phyloP scores from a whole-genome alignment of 2,888 invertebrate genomes.

The Cremastobaeus sp. region DNA sequence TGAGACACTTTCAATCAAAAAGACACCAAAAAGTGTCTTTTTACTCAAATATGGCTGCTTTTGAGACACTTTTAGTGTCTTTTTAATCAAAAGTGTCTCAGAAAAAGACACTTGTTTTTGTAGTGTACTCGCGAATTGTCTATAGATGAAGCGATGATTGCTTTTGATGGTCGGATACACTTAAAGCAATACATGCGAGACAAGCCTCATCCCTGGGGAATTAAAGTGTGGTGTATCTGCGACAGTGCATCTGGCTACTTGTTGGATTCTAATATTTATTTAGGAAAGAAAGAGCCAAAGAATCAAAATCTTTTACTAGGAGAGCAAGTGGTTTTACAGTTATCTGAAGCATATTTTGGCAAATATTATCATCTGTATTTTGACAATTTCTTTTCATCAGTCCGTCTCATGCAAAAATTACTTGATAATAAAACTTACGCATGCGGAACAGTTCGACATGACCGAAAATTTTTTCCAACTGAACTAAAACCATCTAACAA shows the following conservation, averaged over 20 bases:
- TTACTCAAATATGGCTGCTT: no score
- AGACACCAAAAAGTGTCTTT: no score
- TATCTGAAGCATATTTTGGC: conserved; percentile 1
- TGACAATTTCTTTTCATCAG: not conserved
- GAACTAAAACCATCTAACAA: not conserved
- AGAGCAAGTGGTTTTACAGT: conserved; percentile 6
- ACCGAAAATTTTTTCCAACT: conserved; percentile 11
- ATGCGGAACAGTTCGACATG: conserved; percentile 5
- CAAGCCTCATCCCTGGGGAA: not conserved
- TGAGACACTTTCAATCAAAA: no score
- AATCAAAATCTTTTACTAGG: conserved; percentile 1
- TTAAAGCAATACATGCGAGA: not conserved
- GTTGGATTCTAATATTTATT: conserved; percentile 4
- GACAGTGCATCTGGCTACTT: conserved; percentile 11
- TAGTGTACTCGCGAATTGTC: no score
- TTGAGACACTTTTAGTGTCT: no score
- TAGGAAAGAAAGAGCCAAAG: not conserved
- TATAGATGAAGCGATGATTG: no score
- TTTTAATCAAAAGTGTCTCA: no score
- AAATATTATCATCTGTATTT: conserved; percentile 12
- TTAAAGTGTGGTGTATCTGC: conserved; percentile 3
- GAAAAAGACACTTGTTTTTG: no score
- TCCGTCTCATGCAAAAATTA: conserved; percentile 1
- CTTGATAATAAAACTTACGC: conserved; percentile 6
- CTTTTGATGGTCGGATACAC: not conserved